Percentiles rank a stretch among this genome's conserved stretches.
Conservation (phyloP, 2,888 invertebrate genomes). For the Ormyrus labotus region DNA sequence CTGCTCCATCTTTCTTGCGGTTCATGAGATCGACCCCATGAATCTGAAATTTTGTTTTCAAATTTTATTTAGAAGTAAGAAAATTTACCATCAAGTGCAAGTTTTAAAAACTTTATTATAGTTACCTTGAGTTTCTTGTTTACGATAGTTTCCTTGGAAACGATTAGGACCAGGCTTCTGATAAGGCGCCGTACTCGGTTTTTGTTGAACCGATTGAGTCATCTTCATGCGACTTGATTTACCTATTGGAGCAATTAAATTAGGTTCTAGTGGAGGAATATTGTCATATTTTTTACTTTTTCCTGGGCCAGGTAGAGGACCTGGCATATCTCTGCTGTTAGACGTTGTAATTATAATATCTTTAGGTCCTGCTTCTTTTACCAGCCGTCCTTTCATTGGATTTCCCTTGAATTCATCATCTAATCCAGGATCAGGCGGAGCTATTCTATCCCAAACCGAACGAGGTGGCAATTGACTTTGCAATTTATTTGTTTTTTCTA, state of each 20-base stretch:
- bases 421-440: conserved; percentile 61
- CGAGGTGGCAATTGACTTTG: conserved; percentile 71
- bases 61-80: not conserved
- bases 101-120: too few species aligned
- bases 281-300: conserved; percentile 62
- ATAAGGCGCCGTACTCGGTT: conserved; percentile 46
- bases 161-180: conserved; percentile 54
- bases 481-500: conserved; percentile 72
- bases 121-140: conserved; percentile 28
- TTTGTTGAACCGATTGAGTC: conserved; percentile 25
- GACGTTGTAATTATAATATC: conserved; percentile 67
- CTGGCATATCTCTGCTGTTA: conserved; percentile 61
- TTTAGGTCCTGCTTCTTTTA: conserved; percentile 66
- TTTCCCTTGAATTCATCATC: conserved; percentile 44
- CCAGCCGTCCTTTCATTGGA: conserved; percentile 64
- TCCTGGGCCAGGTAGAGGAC: not conserved
- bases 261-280: conserved; percentile 60
- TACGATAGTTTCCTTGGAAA: conserved; percentile 48
- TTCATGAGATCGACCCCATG: conserved; percentile 38
- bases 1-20: conserved; percentile 26
- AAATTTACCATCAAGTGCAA: too few species aligned
- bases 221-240: conserved; percentile 47
- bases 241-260: conserved; percentile 57
- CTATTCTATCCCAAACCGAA: conserved; percentile 74
- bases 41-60: conserved; percentile 19